Percentiles rank a stretch among this genome's conserved stretches.
phyloP scores from a whole-genome alignment of 1,140 invertebrate species.

The Dendroctonus ponderosae region DNA sequence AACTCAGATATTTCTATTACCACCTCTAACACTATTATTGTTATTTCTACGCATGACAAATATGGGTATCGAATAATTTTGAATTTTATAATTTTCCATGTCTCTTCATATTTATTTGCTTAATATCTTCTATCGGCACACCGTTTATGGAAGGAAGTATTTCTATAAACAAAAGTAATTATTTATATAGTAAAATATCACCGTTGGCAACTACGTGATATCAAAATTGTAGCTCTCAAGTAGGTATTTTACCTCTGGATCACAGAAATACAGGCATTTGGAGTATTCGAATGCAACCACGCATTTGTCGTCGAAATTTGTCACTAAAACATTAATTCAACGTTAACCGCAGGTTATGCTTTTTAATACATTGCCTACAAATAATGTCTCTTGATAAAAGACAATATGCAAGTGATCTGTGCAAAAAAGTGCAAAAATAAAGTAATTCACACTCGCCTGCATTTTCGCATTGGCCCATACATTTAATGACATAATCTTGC shows the following conservation, averaged over 20 bases:
- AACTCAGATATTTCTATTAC: no score
- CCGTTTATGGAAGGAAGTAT: slow-evolving; percentile 31
- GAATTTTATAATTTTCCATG: no score
- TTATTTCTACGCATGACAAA: no score
- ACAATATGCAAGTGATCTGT: no score
- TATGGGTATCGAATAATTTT: no score
- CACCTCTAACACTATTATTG: no score
- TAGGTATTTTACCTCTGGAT: slow-evolving; percentile 33
- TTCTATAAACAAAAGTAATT: slow-evolving; percentile 10
- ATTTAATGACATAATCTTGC: slow-evolving; percentile 15
- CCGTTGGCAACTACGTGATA: background rate
- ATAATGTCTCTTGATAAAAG: no score
- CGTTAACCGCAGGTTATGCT: no score
- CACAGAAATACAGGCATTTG: slow-evolving; percentile 40
- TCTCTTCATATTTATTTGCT: no score
- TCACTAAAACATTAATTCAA: slow-evolving; percentile 30
- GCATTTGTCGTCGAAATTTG: slow-evolving; percentile 39
- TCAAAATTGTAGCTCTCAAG: background rate
- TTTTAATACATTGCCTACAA: no score
- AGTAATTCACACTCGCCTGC: slow-evolving; percentile 16
- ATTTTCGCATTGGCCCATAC: slow-evolving; percentile 32
- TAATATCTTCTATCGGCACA: no score
- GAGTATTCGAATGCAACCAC: slow-evolving; percentile 38
- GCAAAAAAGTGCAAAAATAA: background rate
- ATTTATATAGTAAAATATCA: slow-evolving; percentile 1